phyloP scores from a whole-genome alignment of 2,888 invertebrate species.

The Capitulum mitella region DNA sequence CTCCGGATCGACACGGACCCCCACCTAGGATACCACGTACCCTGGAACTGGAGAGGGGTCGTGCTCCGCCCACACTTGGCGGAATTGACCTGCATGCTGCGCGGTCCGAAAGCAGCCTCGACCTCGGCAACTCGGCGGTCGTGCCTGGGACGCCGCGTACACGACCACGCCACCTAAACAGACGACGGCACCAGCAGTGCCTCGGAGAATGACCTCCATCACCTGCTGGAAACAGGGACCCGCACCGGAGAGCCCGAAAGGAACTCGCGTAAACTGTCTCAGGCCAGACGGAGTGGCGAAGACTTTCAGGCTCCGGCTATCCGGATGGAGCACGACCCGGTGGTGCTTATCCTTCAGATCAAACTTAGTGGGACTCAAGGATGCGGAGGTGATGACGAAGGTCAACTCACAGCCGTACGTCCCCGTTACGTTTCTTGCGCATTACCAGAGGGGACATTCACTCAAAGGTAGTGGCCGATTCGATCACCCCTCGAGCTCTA shows the following conservation, averaged over 20 bases:
- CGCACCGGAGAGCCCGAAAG: background rate
- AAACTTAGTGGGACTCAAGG: no score
- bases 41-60: background rate
- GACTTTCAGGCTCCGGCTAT: no score
- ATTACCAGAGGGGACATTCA: no score
- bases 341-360: no score
- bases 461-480: no score
- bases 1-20: background rate
- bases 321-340: no score
- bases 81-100: background rate
- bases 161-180: background rate
- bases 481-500: no score
- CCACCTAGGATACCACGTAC: background rate
- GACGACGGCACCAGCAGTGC: background rate
- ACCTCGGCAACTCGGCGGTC: background rate
- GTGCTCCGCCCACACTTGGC: background rate
- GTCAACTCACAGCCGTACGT: no score
- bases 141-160: background rate
- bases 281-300: no score
- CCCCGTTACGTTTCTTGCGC: no score
- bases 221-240: background rate
- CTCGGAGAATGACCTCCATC: background rate
- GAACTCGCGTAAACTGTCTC: background rate
- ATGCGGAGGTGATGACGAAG: no score
- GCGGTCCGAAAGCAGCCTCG: background rate